Evolutionary conservation across 2,888 invertebrate species (phyloP).

Genomic region (Eristalis pertinax): DNA sequence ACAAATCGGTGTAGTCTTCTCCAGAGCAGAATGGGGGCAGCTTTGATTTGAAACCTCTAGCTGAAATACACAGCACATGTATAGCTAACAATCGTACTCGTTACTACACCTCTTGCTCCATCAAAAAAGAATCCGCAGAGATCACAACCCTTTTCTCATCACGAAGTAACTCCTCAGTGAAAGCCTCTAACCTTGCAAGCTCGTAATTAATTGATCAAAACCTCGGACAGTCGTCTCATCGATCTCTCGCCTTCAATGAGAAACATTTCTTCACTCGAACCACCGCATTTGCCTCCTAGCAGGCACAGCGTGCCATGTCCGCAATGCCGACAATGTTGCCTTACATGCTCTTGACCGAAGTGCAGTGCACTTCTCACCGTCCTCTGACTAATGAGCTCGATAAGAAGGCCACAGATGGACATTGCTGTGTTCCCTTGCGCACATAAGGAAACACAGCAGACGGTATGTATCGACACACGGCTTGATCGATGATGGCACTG

Average conservation of each 20-base stretch:
- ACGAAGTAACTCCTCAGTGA: not conserved
- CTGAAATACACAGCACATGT: no score
- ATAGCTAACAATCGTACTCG: no score
- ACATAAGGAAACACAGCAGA: not conserved
- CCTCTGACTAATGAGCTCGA: slow-evolving; percentile 15
- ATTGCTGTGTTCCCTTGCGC: not conserved
- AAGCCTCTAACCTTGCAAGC: not conserved
- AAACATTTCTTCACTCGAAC: not conserved
- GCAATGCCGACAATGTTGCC: not conserved
- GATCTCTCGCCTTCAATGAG: not conserved
- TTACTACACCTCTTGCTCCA: no score
- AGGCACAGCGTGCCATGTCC: not conserved
- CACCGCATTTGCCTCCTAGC: not conserved
- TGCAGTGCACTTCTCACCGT: not conserved
- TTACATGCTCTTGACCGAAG: not conserved
- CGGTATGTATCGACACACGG: not conserved
- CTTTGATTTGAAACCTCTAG: no score
- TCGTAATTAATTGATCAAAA: not conserved
- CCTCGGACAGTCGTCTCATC: not conserved
- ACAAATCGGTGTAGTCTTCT: no score
- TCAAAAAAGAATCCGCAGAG: no score
- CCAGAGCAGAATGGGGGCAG: no score
- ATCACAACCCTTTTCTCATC: no score
- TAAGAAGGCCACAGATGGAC: not conserved
- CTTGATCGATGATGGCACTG: not conserved